A percentile compares a stretch with the other conserved stretches of the same genome.
phyloP scores from a whole-genome alignment of 2,113 vertebrate genomes.

The Tursiops truncatus region DNA sequence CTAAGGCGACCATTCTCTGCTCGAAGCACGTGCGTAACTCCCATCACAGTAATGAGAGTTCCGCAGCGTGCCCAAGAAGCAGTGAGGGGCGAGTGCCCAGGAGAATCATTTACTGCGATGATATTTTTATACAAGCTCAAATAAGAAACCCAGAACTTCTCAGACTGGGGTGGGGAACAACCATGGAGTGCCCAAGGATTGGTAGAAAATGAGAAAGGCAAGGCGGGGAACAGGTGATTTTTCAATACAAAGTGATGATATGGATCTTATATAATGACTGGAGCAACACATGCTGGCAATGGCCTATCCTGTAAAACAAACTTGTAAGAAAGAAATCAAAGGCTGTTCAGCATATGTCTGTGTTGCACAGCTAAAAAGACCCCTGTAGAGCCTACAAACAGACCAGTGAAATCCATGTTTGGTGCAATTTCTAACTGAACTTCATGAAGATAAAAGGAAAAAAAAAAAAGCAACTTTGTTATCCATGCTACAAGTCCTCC shows the following conservation, averaged over 20 bases:
- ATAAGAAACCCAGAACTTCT: slow-evolving; percentile 18
- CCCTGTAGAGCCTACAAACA: slow-evolving; percentile 75
- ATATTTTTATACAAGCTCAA: background rate
- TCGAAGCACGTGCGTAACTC: slow-evolving; percentile 56
- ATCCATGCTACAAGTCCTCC: slow-evolving; percentile 76
- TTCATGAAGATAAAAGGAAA: slow-evolving; percentile 77
- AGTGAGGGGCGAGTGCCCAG: background rate
- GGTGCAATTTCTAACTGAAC: slow-evolving; percentile 77
- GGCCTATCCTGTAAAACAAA: slow-evolving; percentile 68
- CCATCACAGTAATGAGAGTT: slow-evolving; percentile 34
- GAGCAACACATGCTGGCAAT: slow-evolving; percentile 63
- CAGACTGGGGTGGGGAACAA: background rate
- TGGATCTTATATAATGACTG: slow-evolving; percentile 53
- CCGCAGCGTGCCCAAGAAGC: background rate
- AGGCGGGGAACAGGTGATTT: background rate
- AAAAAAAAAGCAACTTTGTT: slow-evolving; percentile 76
- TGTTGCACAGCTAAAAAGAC: slow-evolving; percentile 73
- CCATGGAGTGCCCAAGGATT: background rate
- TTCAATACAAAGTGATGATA: background rate
- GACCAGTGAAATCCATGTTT: slow-evolving; percentile 82
- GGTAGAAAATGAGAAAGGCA: background rate
- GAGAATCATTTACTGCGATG: background rate
- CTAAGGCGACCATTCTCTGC: slow-evolving; percentile 80
- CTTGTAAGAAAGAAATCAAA: slow-evolving; percentile 58
- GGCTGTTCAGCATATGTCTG: slow-evolving; percentile 68